Evolutionary conservation across 2,113 vertebrate species (phyloP), one percentile per base, ranked within the genome.

Genomic region (Dromaius novaehollandiae): DNA sequence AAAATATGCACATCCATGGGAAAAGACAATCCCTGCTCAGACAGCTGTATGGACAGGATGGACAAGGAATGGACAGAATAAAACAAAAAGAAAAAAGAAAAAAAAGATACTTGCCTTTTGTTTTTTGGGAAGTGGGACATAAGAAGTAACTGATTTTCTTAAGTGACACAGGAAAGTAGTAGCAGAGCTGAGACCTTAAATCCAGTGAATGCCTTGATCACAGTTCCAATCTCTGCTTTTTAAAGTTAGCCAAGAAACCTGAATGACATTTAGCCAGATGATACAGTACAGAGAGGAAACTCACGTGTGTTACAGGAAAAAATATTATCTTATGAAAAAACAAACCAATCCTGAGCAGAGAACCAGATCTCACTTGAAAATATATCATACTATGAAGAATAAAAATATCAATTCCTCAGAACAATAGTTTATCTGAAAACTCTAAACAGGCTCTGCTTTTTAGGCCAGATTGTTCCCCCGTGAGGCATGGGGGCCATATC

Each of bases 401-500:
- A 55, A 63, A 73, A 50, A 30, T 5, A 15, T 56, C 25, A 5
- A 0, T 32, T 73, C 5, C 9, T 44, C 7, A 61, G 24, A n/a
- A 55, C 22, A 73, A 13, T 26, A 56, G 14, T 30, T 56, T 28
- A 30, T 48, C 16, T 44, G 20, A 77, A 78, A 78, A 34, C 1
- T 30, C 44, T 38, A 56, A 28, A 3, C 2, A 25, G 11, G 16
- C 61, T 4, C 1, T 74, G 8, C 1, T 48, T 75, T 93, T 46
- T 28, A 38, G 55, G 14, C 11, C 14, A 75, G 10, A 60, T 51
- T 60, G 2, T 6, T 70, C 3, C 19, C 8, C 12, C 4, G 3
- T 18, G 7, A 24, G 21, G 1, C 1, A 3, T 7, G 55, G 11
- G 21, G 34, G 65, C 9, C 10, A 17, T 13, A 63, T 11, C 32